These are phyloP conservation scores for Pseudorhombus dupliciocellatus DNA, from an alignment of 2,113 vertebrate species.

Conservation along the genomic window DNA sequence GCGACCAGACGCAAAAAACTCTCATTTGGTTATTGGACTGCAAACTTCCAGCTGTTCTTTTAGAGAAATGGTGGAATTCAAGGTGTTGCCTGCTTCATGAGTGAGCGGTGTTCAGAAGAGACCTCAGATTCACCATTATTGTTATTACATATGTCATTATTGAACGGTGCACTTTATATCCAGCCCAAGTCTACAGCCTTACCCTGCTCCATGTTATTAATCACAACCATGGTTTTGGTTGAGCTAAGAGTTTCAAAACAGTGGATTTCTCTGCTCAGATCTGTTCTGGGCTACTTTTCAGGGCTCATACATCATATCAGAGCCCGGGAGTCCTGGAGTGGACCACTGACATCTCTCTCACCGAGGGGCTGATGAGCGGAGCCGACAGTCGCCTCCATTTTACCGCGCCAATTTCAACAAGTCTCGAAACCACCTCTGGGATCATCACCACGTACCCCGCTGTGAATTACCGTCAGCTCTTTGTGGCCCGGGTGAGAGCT, in stretches of 20 bases:
- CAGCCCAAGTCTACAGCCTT: background rate
- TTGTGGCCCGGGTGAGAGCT: slow-evolving; percentile 51
- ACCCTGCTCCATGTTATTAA: slow-evolving; percentile 23
- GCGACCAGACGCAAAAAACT: background rate
- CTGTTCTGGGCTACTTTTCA: slow-evolving; percentile 39
- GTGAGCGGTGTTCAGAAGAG: background rate
- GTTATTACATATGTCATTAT: background rate
- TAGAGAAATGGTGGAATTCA: background rate
- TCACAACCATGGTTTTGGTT: slow-evolving; percentile 31
- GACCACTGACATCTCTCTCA: slow-evolving; percentile 68
- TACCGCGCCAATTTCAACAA: slow-evolving; percentile 73
- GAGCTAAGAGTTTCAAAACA: slow-evolving; percentile 35
- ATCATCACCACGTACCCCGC: slow-evolving; percentile 28
- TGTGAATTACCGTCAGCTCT: slow-evolving; percentile 65
- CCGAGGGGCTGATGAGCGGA: slow-evolving; percentile 39
- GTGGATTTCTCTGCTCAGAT: slow-evolving; percentile 57
- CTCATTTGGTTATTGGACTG: background rate
- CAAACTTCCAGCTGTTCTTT: slow-evolving; percentile 2
- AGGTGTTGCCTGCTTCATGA: background rate
- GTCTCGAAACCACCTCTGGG: slow-evolving; percentile 38
- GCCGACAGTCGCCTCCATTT: slow-evolving; percentile 44
- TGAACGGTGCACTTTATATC: slow-evolving; percentile 12
- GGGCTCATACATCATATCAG: slow-evolving; percentile 66
- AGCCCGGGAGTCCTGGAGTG: slow-evolving; percentile 43
- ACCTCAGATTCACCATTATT: background rate